A percentile compares a stretch with the other conserved stretches of the same genome.
Conservation (phyloP, 2,888 invertebrate species). For the Diaphora mendica region DNA sequence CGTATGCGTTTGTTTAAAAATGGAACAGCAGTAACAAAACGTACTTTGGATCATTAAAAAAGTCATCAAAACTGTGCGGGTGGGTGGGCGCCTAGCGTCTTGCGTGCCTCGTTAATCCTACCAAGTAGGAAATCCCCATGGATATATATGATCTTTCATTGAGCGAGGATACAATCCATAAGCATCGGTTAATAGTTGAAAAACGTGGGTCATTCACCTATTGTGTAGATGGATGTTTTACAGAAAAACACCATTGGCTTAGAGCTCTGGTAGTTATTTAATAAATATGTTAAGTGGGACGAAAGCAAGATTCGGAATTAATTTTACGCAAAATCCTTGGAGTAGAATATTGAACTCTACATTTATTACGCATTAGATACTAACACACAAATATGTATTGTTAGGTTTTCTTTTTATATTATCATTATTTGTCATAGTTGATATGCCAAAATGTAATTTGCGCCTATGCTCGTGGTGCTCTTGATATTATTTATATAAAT, state of each 20-base stretch:
- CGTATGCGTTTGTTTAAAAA: slow-evolving; percentile 48
- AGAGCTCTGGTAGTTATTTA: slow-evolving; percentile 34
- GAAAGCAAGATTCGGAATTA: slow-evolving; percentile 31
- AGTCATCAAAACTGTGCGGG: slow-evolving; percentile 62
- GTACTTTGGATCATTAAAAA: slow-evolving; percentile 61
- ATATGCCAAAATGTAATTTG: neutral
- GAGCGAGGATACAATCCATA: slow-evolving; percentile 52
- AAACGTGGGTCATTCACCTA: slow-evolving; percentile 69
- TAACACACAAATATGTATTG: neutral
- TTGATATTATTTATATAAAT: neutral
- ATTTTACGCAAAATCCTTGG: slow-evolving; percentile 28
- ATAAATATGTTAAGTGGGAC: neutral
- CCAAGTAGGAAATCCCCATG: slow-evolving; percentile 52
- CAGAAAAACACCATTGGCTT: slow-evolving; percentile 36
- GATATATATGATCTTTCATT: slow-evolving; percentile 47
- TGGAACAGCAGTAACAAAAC: slow-evolving; percentile 51
- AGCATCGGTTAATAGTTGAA: slow-evolving; percentile 60
- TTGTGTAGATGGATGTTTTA: slow-evolving; percentile 50
- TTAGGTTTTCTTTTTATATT: neutral
- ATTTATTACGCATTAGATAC: slow-evolving; percentile 10
- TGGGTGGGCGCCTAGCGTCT: slow-evolving; percentile 62
- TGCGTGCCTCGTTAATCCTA: slow-evolving; percentile 25
- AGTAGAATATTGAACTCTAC: slow-evolving; percentile 20
- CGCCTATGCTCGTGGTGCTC: too few relatives aligned
- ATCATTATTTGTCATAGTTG: neutral